Percentiles rank a stretch among this genome's conserved stretches.
These are phyloP conservation scores for Stenodera caucasica DNA, from an alignment of 2,888 invertebrate genomes.

Conservation along the genomic window DNA sequence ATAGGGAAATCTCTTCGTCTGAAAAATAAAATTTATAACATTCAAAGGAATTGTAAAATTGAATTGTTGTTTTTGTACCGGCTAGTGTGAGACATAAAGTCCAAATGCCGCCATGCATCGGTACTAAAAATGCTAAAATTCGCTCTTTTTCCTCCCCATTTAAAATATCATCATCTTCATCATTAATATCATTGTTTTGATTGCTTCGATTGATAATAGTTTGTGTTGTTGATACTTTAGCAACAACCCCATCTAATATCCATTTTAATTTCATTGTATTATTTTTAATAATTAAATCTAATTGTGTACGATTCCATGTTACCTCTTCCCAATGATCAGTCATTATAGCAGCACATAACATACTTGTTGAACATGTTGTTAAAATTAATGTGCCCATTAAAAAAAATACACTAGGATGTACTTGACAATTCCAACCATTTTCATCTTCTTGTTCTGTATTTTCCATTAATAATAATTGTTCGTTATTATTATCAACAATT, in stretches of 20 bases:
- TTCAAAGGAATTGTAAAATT: no score
- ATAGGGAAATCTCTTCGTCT: constrained; percentile 72
- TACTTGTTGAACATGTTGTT: constrained; percentile 76
- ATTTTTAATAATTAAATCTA: constrained; percentile 63
- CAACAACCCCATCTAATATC: constrained; percentile 77
- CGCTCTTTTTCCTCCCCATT: constrained; percentile 41
- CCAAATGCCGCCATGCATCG: constrained; percentile 91
- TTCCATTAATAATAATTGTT: constrained; percentile 57
- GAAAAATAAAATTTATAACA: constrained; percentile 43
- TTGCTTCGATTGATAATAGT: not conserved
- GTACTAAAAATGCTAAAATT: constrained; percentile 70
- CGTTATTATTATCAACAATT: constrained; percentile 48
- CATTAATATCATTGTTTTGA: not conserved
- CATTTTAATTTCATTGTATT: constrained; percentile 61
- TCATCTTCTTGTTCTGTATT: constrained; percentile 61
- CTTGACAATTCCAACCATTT: constrained; percentile 65
- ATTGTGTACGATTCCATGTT: constrained; percentile 70
- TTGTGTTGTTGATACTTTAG: constrained; percentile 57
- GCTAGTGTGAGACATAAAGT: constrained; percentile 81
- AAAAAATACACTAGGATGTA: constrained; percentile 68
- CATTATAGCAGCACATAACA: constrained; percentile 84
- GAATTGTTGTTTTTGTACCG: constrained; percentile 62
- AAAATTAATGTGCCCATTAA: constrained; percentile 67
- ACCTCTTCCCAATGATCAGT: constrained; percentile 91
- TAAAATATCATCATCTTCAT: no score